These are phyloP conservation scores for Podarcis raffonei DNA, from an alignment of 2,113 vertebrate species.

Conservation along the genomic window DNA sequence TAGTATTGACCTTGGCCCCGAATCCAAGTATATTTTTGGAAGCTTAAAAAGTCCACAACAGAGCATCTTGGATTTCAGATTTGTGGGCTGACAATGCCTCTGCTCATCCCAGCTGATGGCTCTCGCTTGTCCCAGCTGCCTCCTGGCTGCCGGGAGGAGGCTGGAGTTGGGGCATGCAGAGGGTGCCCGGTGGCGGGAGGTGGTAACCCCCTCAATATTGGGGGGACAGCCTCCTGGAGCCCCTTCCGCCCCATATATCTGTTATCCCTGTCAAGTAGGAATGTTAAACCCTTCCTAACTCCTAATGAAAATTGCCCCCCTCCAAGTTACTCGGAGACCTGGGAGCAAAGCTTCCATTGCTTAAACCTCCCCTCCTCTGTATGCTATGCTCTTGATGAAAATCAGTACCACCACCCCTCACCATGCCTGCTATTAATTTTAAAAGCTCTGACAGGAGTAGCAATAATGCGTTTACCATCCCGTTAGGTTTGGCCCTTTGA, in stretches of 20 bases:
- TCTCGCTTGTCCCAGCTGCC: too few relatives aligned
- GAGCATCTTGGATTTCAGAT: conserved; percentile 20
- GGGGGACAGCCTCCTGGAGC: too few relatives aligned
- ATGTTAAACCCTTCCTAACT: background rate
- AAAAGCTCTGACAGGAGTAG: background rate
- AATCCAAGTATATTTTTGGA: conserved; percentile 67
- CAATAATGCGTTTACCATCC: background rate
- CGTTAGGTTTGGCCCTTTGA: background rate
- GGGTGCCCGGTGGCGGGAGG: too few relatives aligned
- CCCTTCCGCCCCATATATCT: too few relatives aligned
- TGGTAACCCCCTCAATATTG: too few relatives aligned
- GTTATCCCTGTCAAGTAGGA: background rate
- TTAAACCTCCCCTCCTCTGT: background rate
- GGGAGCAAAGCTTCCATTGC: background rate
- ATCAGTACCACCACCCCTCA: background rate
- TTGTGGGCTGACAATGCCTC: conserved; percentile 54
- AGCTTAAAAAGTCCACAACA: conserved; percentile 63
- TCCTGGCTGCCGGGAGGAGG: too few relatives aligned
- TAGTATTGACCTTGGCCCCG: conserved; percentile 66
- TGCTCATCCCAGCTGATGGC: background rate
- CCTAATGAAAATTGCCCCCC: background rate
- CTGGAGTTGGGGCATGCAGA: too few relatives aligned
- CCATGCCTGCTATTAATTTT: background rate
- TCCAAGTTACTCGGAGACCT: too few relatives aligned
- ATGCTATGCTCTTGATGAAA: background rate